Evolutionary conservation across 2,797 vertebrate genomes (phyloP).

Genomic region (Galaxias olidus): DNA sequence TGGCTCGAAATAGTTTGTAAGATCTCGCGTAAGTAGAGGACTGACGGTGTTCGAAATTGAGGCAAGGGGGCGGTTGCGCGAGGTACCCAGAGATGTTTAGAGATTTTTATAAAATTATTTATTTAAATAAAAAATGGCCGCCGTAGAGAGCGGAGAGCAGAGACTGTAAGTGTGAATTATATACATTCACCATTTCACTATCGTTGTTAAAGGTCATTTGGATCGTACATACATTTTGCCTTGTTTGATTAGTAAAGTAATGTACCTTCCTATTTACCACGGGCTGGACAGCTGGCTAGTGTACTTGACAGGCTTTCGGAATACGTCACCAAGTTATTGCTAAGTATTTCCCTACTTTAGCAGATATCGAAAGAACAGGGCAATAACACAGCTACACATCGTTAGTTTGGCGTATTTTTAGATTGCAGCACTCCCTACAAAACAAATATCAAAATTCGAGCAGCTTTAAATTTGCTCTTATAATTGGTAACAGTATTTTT

Average conservation of each 20-base stretch:
- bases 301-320: constrained; percentile 70
- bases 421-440: too few relatives aligned
- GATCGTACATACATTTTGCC: constrained; percentile 42
- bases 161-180: constrained; percentile 82
- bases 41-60: constrained; percentile 66
- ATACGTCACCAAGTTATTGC: constrained; percentile 78
- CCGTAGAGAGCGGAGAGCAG: constrained; percentile 87
- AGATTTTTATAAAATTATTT: constrained; percentile 84
- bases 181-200: constrained; percentile 56
- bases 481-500: too few relatives aligned
- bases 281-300: constrained; percentile 60
- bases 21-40: constrained; percentile 54
- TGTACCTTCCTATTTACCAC: constrained; percentile 67
- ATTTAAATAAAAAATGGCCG: constrained; percentile 91
- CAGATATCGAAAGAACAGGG: constrained; percentile 46
- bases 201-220: constrained; percentile 31
- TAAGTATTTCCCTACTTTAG: constrained; percentile 61
- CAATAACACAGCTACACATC: too few relatives aligned
- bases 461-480: too few relatives aligned
- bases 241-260: constrained; percentile 65
- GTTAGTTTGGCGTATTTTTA: too few relatives aligned
- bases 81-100: constrained; percentile 79
- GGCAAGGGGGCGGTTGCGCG: constrained; percentile 70
- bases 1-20: constrained; percentile 13
- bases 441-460: too few relatives aligned